phyloP scores from a whole-genome alignment of 2,113 vertebrate species.

The Centrocercus urophasianus region DNA sequence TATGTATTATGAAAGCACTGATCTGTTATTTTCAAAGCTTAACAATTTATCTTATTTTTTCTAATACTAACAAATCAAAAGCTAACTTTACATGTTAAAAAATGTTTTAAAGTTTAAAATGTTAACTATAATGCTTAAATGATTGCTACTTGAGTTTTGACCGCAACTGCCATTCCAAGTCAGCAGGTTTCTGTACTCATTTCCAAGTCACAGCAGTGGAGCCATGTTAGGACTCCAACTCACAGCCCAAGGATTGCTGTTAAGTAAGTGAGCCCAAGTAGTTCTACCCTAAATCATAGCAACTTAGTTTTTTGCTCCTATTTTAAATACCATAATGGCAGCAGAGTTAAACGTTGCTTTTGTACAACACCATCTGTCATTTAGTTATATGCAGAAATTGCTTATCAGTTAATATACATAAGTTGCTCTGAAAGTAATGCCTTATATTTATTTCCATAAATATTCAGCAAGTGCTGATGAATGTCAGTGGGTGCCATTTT shows the following conservation, averaged over 20 bases:
- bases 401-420: background rate
- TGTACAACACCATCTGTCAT: background rate
- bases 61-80: background rate
- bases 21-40: background rate
- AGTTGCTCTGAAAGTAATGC: too few relatives aligned
- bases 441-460: too few relatives aligned
- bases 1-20: background rate
- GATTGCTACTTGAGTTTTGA: background rate
- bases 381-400: background rate
- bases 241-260: background rate
- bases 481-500: too few relatives aligned
- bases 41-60: background rate
- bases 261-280: background rate
- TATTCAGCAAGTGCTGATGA: too few relatives aligned
- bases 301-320: background rate
- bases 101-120: too few relatives aligned
- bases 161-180: background rate
- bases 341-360: background rate
- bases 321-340: background rate
- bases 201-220: background rate
- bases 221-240: background rate
- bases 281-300: background rate
- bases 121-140: background rate
- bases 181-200: background rate
- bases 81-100: background rate